Conservation (phyloP, 2,888 invertebrate genomes). For the Hypomecis punctinalis region DNA sequence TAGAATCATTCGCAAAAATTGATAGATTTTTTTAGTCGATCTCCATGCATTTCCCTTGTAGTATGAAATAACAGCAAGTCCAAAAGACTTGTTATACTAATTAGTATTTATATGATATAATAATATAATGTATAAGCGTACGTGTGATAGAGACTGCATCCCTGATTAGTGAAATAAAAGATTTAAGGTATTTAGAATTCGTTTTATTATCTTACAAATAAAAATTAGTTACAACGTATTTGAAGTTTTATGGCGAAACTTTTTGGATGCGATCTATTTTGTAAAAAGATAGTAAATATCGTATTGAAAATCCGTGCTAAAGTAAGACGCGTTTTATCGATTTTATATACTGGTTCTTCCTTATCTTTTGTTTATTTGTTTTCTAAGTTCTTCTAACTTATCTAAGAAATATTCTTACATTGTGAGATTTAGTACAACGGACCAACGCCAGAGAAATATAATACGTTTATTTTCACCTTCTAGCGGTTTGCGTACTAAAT, state of each 20-base stretch:
- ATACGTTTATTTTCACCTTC: background rate
- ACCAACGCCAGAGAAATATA: no score
- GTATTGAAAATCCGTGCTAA: no score
- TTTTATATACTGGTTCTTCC: no score
- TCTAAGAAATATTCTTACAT: no score
- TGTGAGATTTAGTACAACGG: no score
- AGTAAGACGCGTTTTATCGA: no score
- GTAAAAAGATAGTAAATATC: no score
- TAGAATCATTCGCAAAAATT: slow-evolving; percentile 21
- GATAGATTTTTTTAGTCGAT: slow-evolving; percentile 38
- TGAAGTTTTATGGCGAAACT: background rate
- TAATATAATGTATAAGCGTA: slow-evolving; percentile 54
- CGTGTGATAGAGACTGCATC: slow-evolving; percentile 71
- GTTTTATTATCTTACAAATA: slow-evolving; percentile 14
- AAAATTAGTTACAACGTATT: slow-evolving; percentile 13
- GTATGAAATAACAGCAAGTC: slow-evolving; percentile 46
- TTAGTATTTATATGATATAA: slow-evolving; percentile 50
- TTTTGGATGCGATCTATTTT: background rate
- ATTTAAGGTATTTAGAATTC: slow-evolving; percentile 5
- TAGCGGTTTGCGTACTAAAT: no score
- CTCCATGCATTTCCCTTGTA: slow-evolving; percentile 55
- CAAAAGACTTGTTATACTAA: slow-evolving; percentile 46
- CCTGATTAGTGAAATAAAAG: slow-evolving; percentile 26
- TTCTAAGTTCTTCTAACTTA: no score
- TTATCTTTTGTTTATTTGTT: no score